Percentiles rank a stretch among this genome's conserved stretches.
Evolutionary conservation across 2,113 vertebrate genomes (phyloP).

Genomic region (Malurus alboscapulatus): DNA sequence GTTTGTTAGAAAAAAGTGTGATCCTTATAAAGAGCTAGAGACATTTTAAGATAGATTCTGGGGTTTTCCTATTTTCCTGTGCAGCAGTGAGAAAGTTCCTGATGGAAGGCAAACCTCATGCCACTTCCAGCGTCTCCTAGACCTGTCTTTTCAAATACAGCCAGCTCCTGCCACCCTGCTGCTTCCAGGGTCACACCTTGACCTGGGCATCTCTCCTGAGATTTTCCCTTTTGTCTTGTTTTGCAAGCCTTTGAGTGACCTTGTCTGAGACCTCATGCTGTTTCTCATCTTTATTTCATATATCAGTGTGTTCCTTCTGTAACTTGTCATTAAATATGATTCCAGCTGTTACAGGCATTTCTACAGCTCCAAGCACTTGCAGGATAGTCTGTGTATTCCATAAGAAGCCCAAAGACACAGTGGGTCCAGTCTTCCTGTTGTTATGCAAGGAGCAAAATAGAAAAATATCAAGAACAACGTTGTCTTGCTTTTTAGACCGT

Average conservation of each 20-base stretch:
- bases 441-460: background rate
- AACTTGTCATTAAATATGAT: background rate
- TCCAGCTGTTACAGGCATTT: background rate
- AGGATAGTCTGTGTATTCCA: background rate
- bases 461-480: constrained; percentile 17
- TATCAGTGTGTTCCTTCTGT: background rate
- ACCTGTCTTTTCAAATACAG: background rate
- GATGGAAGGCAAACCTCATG: background rate
- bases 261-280: background rate
- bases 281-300: background rate
- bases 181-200: background rate
- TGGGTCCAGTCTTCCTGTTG: background rate
- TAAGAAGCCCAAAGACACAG: background rate
- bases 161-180: background rate
- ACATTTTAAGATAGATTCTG: background rate
- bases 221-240: background rate
- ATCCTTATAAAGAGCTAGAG: background rate
- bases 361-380: background rate
- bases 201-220: background rate
- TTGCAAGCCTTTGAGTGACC: background rate
- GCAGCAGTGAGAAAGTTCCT: background rate
- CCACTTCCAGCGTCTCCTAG: background rate
- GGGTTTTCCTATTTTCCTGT: background rate
- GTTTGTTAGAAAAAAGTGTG: background rate
- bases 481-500: constrained; percentile 25